Percentiles rank a stretch among this genome's conserved stretches.
Evolutionary conservation across 2,113 vertebrate genomes (phyloP).

Genomic region (Phoenicopterus ruber): DNA sequence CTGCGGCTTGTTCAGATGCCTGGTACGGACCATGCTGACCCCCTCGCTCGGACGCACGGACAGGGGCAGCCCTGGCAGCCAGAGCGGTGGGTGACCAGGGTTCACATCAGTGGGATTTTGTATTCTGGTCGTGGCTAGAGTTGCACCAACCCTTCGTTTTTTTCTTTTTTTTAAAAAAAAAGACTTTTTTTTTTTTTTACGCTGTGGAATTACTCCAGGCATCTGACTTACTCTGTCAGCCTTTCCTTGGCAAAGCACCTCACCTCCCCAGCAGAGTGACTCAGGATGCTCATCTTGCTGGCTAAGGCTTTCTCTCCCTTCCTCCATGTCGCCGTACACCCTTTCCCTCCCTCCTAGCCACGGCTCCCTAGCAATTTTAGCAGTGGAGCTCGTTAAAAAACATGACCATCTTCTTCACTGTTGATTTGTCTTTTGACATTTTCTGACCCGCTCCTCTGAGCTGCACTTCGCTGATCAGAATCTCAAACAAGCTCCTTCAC

Average conservation of each 20-base stretch:
- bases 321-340: not conserved
- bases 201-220: not conserved
- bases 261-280: conserved; percentile 27
- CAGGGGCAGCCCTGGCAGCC: not conserved
- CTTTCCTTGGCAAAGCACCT: conserved; percentile 37
- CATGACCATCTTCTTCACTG: not conserved
- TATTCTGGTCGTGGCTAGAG: not conserved
- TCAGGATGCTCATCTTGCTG: conserved; percentile 20
- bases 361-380: not conserved
- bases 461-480: not conserved
- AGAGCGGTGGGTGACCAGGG: not conserved
- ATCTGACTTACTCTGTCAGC: conserved; percentile 17
- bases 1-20: not conserved
- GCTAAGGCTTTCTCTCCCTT: conserved; percentile 25
- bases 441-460: not conserved
- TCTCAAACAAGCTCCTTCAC: not conserved
- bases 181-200: not conserved
- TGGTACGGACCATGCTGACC: not conserved
- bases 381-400: not conserved
- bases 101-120: not conserved
- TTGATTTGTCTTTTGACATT: not conserved
- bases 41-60: rapidly evolving
- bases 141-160: not conserved
- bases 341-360: not conserved
- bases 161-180: not conserved